A percentile compares a stretch with the other conserved stretches of the same genome.
These are phyloP conservation scores for Lepeophtheirus nordmannii DNA, from an alignment of 2,888 invertebrate species.

Conservation along the genomic window DNA sequence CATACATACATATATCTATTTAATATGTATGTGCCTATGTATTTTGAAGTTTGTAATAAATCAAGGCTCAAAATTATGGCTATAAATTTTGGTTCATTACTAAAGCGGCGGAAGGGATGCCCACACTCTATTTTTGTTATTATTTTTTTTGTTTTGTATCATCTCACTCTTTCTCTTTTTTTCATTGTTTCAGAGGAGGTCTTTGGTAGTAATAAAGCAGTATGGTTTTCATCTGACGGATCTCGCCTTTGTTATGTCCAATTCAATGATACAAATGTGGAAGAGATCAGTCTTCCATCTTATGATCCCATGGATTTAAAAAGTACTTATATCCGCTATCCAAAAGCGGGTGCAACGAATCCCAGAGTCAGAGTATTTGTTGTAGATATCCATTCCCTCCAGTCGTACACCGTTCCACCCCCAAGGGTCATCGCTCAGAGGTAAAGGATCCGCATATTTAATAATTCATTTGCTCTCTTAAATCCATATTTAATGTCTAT, in stretches of 20 bases:
- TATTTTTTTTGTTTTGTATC: no score
- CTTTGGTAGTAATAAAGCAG: constrained; percentile 59
- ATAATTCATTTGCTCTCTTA: no score
- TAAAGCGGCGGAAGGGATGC: no score
- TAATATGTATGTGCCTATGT: no score
- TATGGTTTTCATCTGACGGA: constrained; percentile 77
- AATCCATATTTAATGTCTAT: no score
- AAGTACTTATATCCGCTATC: constrained; percentile 3
- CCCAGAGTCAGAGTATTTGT: constrained; percentile 4
- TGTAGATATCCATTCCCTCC: constrained; percentile 5
- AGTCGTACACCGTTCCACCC: constrained; percentile 1
- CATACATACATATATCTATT: not conserved
- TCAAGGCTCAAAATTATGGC: no score
- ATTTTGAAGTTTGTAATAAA: no score
- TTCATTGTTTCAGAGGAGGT: constrained; percentile 54
- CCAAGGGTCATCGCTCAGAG: not conserved
- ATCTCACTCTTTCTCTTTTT: no score
- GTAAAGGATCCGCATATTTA: not conserved
- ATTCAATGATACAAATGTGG: constrained; percentile 58
- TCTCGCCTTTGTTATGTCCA: constrained; percentile 59
- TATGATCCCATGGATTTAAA: constrained; percentile 43
- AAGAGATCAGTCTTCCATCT: constrained; percentile 57
- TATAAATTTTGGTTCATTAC: no score
- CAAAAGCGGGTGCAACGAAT: constrained; percentile 12
- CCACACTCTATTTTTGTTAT: no score